phyloP scores from a whole-genome alignment of 2,797 vertebrate genomes.

The Manis pentadactyla region DNA sequence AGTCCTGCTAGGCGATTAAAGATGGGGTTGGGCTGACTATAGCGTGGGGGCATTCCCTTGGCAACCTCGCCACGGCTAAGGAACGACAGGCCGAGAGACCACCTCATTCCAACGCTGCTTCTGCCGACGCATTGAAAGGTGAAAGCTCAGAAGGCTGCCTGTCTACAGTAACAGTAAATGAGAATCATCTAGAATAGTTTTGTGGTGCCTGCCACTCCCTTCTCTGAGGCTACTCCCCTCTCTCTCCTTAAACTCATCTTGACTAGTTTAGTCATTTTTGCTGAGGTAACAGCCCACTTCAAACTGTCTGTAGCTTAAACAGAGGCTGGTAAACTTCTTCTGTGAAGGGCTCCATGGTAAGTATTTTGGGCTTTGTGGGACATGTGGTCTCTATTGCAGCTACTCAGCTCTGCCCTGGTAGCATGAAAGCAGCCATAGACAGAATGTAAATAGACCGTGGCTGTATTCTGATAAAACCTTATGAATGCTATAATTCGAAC shows the following conservation, averaged over 20 bases:
- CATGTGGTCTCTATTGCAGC: not conserved
- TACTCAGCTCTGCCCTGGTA: not conserved
- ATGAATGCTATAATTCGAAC: not conserved
- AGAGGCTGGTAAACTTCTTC: not conserved
- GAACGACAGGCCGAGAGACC: not conserved
- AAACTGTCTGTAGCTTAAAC: not conserved
- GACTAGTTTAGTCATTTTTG: not conserved
- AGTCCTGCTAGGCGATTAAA: not conserved
- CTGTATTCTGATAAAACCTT: not conserved
- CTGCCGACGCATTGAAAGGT: not conserved
- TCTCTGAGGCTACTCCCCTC: not conserved
- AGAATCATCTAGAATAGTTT: not conserved
- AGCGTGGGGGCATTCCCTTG: not conserved
- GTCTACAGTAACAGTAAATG: not conserved
- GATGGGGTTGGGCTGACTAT: not conserved
- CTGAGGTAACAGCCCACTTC: not conserved
- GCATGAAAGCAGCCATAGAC: not conserved
- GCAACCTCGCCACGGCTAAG: not conserved
- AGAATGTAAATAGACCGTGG: not conserved
- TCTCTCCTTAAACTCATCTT: not conserved
- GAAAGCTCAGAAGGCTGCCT: not conserved
- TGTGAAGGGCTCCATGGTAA: not conserved
- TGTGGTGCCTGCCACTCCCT: constrained; percentile 10
- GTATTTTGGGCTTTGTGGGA: not conserved
- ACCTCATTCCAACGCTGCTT: not conserved